phyloP scores from a whole-genome alignment of 2,113 vertebrate genomes.

The Sceloporus undulatus region DNA sequence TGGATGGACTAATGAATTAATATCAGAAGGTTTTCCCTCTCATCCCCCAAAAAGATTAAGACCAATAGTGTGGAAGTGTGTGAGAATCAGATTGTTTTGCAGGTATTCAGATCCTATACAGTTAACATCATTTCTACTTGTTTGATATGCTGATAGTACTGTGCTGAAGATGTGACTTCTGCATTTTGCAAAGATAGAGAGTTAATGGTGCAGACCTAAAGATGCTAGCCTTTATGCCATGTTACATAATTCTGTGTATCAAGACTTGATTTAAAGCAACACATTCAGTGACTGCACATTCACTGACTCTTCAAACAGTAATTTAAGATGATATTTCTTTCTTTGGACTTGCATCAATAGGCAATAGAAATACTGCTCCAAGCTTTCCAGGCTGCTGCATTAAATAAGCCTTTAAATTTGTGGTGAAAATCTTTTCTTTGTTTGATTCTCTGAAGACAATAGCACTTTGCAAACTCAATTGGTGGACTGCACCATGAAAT shows the following conservation, averaged over 20 bases:
- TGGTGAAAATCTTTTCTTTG: background rate
- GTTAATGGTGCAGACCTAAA: slow-evolving; percentile 49
- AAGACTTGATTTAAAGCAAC: slow-evolving; percentile 13
- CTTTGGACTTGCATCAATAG: slow-evolving; percentile 22
- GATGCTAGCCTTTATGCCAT: slow-evolving; percentile 23
- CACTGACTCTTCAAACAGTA: slow-evolving; percentile 11
- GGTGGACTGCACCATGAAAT: background rate
- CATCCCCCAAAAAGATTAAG: background rate
- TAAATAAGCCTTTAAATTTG: background rate
- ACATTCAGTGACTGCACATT: background rate
- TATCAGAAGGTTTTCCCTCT: slow-evolving; percentile 9
- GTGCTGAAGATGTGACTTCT: background rate
- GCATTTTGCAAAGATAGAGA: slow-evolving; percentile 20
- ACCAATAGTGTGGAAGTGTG: background rate
- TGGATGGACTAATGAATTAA: background rate
- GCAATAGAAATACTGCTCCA: slow-evolving; percentile 12
- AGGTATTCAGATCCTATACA: background rate
- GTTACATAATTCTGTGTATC: background rate
- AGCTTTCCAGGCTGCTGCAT: background rate
- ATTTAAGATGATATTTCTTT: slow-evolving; percentile 45
- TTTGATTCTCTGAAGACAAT: background rate
- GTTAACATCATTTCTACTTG: slow-evolving; percentile 7
- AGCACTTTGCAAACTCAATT: background rate
- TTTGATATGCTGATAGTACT: background rate
- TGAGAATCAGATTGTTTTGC: background rate